phyloP scores from a whole-genome alignment of 1,140 invertebrate genomes.

The Euwallacea similis region DNA sequence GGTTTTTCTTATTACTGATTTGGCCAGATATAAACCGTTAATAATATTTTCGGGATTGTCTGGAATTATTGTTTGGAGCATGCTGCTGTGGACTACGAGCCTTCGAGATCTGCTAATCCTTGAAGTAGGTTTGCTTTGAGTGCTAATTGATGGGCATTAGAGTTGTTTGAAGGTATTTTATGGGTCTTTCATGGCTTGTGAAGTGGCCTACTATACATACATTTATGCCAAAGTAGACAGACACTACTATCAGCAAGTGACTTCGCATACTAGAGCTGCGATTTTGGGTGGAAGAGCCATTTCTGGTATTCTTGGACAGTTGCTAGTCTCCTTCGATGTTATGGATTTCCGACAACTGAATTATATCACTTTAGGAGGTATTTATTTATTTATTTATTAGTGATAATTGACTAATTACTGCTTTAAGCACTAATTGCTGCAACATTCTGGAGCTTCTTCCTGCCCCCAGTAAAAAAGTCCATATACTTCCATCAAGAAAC shows the following conservation, averaged over 20 bases:
- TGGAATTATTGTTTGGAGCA: conserved; percentile 70
- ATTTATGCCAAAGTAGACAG: conserved; percentile 88
- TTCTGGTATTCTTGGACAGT: conserved; percentile 66
- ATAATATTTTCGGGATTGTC: conserved; percentile 74
- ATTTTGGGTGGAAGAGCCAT: conserved; percentile 68
- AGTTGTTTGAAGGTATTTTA: conserved; percentile 64
- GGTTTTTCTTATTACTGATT: conserved; percentile 80
- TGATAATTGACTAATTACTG: conserved; percentile 19
- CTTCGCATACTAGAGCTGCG: conserved; percentile 72
- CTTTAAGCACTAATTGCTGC: conserved; percentile 69
- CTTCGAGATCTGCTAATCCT: conserved; percentile 64
- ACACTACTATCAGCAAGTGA: conserved; percentile 73
- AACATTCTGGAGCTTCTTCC: conserved; percentile 71
- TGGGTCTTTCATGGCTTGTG: conserved; percentile 82
- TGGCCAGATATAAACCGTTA: conserved; percentile 81
- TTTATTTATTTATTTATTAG: not conserved
- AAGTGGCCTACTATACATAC: conserved; percentile 91
- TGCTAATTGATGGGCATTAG: not conserved
- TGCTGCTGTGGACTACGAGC: conserved; percentile 72
- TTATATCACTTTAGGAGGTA: conserved; percentile 68
- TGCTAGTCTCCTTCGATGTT: conserved; percentile 61
- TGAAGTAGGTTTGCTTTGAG: conserved; percentile 44
- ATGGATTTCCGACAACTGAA: conserved; percentile 70
- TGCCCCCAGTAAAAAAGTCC: conserved; percentile 75
- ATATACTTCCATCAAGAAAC: conserved; percentile 75